Evolutionary conservation across 2,797 vertebrate genomes (phyloP).

Genomic region (Ctenopoma kingsleyae): DNA sequence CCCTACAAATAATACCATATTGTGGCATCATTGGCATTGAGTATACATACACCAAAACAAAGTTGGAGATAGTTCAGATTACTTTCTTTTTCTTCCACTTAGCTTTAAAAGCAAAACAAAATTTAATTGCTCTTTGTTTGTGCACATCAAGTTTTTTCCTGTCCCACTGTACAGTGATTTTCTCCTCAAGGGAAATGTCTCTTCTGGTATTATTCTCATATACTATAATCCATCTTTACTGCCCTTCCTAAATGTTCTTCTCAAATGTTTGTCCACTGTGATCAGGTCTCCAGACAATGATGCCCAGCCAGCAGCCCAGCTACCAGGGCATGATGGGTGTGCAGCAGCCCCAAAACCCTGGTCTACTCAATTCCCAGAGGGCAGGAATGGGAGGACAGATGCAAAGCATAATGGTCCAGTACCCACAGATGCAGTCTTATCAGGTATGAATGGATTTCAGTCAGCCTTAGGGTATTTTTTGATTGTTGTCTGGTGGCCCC

Average conservation of each 20-base stretch:
- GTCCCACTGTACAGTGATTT: neutral
- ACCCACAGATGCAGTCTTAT: slow-evolving; percentile 96
- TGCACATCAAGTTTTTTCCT: neutral
- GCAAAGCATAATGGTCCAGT: slow-evolving; percentile 98
- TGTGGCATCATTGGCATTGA: neutral
- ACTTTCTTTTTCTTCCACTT: neutral
- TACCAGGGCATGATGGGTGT: slow-evolving; percentile 96
- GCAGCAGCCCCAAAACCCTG: slow-evolving; percentile 93
- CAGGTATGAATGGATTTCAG: slow-evolving; percentile 83
- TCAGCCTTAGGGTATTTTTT: neutral
- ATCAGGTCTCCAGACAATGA: slow-evolving; percentile 94
- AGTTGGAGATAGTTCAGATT: neutral
- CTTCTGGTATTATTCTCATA: neutral
- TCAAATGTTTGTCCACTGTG: neutral
- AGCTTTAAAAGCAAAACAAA: too few species aligned
- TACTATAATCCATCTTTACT: neutral
- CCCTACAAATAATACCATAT: neutral
- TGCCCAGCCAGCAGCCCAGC: slow-evolving; percentile 93
- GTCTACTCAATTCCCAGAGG: slow-evolving; percentile 92
- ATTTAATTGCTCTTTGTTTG: too few species aligned
- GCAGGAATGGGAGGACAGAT: slow-evolving; percentile 91
- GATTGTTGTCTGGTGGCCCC: neutral
- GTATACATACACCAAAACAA: neutral
- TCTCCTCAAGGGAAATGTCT: neutral
- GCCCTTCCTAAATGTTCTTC: slow-evolving; percentile 1